A percentile compares a stretch with the other conserved stretches of the same genome.
phyloP scores from a whole-genome alignment of 2,797 vertebrate genomes.

The Arrhamphus sclerolepis region DNA sequence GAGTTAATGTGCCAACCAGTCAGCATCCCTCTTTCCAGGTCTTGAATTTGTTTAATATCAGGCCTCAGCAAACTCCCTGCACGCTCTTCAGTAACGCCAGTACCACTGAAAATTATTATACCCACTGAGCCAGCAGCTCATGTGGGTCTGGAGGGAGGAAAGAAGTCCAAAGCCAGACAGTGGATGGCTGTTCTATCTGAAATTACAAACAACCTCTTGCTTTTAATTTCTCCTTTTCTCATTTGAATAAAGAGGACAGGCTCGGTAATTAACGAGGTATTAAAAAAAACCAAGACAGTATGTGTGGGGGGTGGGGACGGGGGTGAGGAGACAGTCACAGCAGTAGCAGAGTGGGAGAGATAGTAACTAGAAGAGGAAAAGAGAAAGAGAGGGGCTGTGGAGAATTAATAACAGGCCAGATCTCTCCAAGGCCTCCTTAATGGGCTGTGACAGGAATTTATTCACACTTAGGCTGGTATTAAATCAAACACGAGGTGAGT shows the following conservation, averaged over 20 bases:
- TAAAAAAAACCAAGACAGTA: constrained; percentile 71
- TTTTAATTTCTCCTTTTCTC: constrained; percentile 81
- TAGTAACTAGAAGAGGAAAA: constrained; percentile 61
- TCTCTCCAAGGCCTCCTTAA: constrained; percentile 87
- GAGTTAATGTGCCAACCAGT: constrained; percentile 35
- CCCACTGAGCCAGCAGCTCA: constrained; percentile 29
- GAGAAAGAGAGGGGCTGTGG: constrained; percentile 71
- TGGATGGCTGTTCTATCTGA: constrained; percentile 49
- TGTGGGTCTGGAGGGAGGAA: constrained; percentile 48
- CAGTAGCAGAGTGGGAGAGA: constrained; percentile 53
- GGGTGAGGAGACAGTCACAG: constrained; percentile 16
- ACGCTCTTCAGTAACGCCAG: constrained; percentile 66
- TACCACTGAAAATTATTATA: constrained; percentile 71
- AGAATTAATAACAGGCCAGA: constrained; percentile 86
- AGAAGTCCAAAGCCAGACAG: constrained; percentile 37
- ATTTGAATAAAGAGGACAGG: constrained; percentile 83
- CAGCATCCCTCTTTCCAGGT: constrained; percentile 34
- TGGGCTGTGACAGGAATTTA: constrained; percentile 88
- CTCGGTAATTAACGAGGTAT: constrained; percentile 82
- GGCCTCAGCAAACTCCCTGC: constrained; percentile 49
- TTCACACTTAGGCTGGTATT: constrained; percentile 86
- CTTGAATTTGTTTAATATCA: constrained; percentile 73
- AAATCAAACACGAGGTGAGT: constrained; percentile 81
- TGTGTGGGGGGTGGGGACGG: constrained; percentile 27
- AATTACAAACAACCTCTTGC: constrained; percentile 75